Conservation (phyloP, 2,888 invertebrate genomes). For the Pelosia muscerda region DNA sequence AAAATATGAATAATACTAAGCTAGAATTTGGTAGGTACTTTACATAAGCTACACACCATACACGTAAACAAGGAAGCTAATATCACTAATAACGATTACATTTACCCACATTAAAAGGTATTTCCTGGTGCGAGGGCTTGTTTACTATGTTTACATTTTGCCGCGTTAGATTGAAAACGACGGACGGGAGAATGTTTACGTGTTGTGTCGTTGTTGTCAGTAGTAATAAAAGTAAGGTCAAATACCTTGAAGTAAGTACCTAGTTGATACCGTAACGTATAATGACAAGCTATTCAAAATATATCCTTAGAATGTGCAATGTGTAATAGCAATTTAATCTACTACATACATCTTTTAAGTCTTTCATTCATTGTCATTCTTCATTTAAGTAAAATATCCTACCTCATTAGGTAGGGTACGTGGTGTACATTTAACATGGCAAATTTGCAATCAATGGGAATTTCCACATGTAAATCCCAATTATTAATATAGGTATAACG, state of each 20-base stretch:
- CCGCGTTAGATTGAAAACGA: constrained; percentile 5
- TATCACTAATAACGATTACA: constrained; percentile 11
- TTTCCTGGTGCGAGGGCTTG: constrained; percentile 19
- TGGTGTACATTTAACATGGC: not conserved
- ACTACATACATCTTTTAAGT: too few species aligned
- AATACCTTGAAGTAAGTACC: constrained; percentile 11
- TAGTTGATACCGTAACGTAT: not conserved
- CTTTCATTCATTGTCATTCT: too few species aligned
- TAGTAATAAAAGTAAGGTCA: constrained; percentile 19
- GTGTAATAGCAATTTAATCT: not conserved
- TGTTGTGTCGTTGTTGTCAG: constrained; percentile 3
- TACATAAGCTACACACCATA: not conserved
- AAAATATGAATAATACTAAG: too few species aligned
- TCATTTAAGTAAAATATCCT: too few species aligned
- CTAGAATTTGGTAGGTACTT: too few species aligned
- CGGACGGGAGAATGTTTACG: constrained; percentile 8
- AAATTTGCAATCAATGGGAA: not conserved
- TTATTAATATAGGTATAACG: not conserved
- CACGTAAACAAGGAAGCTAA: constrained; percentile 19
- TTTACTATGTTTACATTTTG: constrained; percentile 14
- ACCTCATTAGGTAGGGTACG: too few species aligned
- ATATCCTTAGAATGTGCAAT: not conserved
- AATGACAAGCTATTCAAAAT: not conserved
- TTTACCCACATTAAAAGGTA: constrained; percentile 11
- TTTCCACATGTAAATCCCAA: not conserved